Percentiles rank a stretch among this genome's conserved stretches.
These are phyloP conservation scores for Cephus runcator DNA, from an alignment of 2,888 invertebrate species.

Conservation along the genomic window DNA sequence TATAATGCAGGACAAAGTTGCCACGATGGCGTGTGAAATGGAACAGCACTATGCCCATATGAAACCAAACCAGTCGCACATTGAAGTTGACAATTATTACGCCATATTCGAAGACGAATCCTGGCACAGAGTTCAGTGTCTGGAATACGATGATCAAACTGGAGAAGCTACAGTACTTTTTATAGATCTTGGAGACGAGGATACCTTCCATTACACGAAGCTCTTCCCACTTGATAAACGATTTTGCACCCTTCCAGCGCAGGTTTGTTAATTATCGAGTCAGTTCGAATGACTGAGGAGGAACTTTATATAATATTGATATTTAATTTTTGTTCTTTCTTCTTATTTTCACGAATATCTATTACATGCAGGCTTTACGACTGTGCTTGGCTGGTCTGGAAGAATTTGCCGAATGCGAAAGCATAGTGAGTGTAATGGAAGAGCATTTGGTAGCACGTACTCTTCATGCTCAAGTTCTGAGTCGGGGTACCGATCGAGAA, in stretches of 20 bases:
- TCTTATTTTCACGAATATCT: not conserved
- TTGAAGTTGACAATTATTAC: slow-evolving; percentile 64
- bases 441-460: slow-evolving; percentile 68
- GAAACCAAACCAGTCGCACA: slow-evolving; percentile 27
- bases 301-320: not conserved
- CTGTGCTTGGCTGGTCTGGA: slow-evolving; percentile 78
- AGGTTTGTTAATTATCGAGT: slow-evolving; percentile 65
- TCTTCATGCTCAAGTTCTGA: slow-evolving; percentile 70
- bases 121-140: slow-evolving; percentile 66
- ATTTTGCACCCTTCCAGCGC: slow-evolving; percentile 76
- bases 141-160: slow-evolving; percentile 44
- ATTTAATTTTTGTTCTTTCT: not conserved
- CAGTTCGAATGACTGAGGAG: not conserved
- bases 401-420: slow-evolving; percentile 68
- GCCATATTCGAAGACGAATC: slow-evolving; percentile 60
- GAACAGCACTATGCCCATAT: slow-evolving; percentile 55
- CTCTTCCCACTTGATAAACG: slow-evolving; percentile 73
- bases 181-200: slow-evolving; percentile 81
- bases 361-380: slow-evolving; percentile 71
- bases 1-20: slow-evolving; percentile 58
- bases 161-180: slow-evolving; percentile 67
- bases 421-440: slow-evolving; percentile 58
- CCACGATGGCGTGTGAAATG: slow-evolving; percentile 62
- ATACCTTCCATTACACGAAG: slow-evolving; percentile 67
- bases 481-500: slow-evolving; percentile 58